Conservation (phyloP, 2,888 invertebrate species). For the Nebria brevicollis region DNA sequence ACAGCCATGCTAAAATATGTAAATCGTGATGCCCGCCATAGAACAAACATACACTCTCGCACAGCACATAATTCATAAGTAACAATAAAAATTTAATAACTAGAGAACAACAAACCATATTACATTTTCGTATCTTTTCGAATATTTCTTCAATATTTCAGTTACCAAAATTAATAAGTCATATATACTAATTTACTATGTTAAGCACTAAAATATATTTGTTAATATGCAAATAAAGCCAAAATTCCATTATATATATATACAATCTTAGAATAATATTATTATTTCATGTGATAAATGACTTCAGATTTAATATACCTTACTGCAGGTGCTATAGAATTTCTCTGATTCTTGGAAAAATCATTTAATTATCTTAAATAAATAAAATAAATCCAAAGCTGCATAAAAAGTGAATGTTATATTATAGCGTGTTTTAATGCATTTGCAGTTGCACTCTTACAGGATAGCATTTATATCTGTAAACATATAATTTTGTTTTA, state of each 20-base stretch:
- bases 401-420: background rate
- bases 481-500: background rate
- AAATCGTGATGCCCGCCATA: background rate
- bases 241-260: too few relatives aligned
- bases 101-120: background rate
- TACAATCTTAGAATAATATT: too few relatives aligned
- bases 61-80: background rate
- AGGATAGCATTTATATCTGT: background rate
- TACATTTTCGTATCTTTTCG: background rate
- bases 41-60: background rate
- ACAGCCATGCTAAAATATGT: constrained; percentile 12
- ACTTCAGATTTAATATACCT: too few relatives aligned
- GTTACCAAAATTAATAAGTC: too few relatives aligned
- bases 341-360: background rate
- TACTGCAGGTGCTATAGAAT: too few relatives aligned
- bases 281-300: too few relatives aligned
- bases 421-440: background rate
- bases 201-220: too few relatives aligned
- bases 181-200: too few relatives aligned
- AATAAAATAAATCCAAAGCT: background rate
- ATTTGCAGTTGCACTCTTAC: background rate
- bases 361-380: background rate
- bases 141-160: too few relatives aligned
- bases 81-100: background rate
- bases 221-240: too few relatives aligned